A percentile compares a stretch with the other conserved stretches of the same genome.
Evolutionary conservation across 2,113 vertebrate species (phyloP).

Genomic region (Anser brachyrhynchus): DNA sequence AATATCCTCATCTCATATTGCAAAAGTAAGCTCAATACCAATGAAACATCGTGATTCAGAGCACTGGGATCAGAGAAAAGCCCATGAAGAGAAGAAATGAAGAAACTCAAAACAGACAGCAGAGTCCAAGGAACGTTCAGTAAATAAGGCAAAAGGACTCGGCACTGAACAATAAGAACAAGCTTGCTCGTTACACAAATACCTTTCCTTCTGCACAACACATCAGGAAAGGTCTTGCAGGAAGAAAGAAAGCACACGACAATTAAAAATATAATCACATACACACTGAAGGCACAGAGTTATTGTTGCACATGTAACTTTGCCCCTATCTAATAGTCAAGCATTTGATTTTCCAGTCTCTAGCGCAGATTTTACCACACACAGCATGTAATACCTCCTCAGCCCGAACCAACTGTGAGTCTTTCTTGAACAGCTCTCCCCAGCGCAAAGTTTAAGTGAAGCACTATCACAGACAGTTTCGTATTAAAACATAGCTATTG

Average conservation of each 20-base stretch:
- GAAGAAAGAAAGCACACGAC: neutral
- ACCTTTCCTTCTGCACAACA: neutral
- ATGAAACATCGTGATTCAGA: neutral
- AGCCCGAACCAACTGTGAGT: neutral
- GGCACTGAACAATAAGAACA: neutral
- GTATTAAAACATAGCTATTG: neutral
- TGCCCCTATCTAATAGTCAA: neutral
- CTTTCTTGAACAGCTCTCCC: neutral
- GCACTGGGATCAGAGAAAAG: neutral
- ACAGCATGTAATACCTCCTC: neutral
- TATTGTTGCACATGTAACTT: rapidly evolving
- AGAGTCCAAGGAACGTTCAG: neutral
- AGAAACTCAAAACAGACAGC: neutral
- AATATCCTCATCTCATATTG: neutral
- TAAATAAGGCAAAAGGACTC: neutral
- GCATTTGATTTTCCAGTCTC: neutral
- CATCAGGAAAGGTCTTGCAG: neutral
- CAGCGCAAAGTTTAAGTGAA: neutral
- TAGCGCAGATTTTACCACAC: neutral
- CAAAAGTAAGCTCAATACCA: neutral
- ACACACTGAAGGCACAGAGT: neutral
- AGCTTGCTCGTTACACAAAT: neutral
- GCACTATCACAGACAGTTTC: neutral
- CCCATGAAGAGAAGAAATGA: neutral
- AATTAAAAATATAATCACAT: neutral